A percentile compares a stretch with the other conserved stretches of the same genome.
Conservation (phyloP, 2,888 invertebrate genomes). For the Volucella bombylans region DNA sequence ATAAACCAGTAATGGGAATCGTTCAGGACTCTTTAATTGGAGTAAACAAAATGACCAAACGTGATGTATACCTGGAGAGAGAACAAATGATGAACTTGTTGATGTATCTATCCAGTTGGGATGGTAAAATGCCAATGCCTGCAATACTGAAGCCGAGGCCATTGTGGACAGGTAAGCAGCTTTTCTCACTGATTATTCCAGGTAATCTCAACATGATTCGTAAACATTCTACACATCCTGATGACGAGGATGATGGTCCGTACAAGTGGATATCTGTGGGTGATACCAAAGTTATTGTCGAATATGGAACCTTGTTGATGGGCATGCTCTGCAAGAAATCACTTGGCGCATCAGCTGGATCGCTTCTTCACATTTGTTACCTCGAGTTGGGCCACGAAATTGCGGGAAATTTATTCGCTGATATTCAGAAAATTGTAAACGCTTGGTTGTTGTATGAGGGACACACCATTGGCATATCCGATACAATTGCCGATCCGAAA, state of each 20-base stretch:
- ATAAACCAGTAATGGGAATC: constrained; percentile 97
- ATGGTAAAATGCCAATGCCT: constrained; percentile 95
- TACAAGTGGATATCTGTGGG: constrained; percentile 99
- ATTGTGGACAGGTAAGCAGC: constrained; percentile 96
- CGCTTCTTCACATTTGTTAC: constrained; percentile 96
- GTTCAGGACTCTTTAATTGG: constrained; percentile 98
- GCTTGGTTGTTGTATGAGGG: constrained; percentile 97
- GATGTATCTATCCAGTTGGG: constrained; percentile 98
- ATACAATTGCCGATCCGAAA: constrained; percentile 98
- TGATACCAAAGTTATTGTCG: constrained; percentile 96
- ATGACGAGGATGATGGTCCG: constrained; percentile 96
- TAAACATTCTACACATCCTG: constrained; percentile 98
- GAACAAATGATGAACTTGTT: constrained; percentile 98
- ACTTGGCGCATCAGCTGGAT: constrained; percentile 96
- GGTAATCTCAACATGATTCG: constrained; percentile 97
- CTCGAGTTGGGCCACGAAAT: constrained; percentile 96
- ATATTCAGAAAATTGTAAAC: constrained; percentile 98
- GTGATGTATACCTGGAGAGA: constrained; percentile 97
- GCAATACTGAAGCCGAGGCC: constrained; percentile 94
- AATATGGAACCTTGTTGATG: constrained; percentile 96
- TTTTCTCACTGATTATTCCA: constrained; percentile 95
- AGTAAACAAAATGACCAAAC: constrained; percentile 96
- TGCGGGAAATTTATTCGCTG: constrained; percentile 96
- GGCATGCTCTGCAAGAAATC: constrained; percentile 98
- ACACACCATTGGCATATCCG: constrained; percentile 96